Conservation (phyloP, 2,113 vertebrate species). For the Dolichotis patagonum region DNA sequence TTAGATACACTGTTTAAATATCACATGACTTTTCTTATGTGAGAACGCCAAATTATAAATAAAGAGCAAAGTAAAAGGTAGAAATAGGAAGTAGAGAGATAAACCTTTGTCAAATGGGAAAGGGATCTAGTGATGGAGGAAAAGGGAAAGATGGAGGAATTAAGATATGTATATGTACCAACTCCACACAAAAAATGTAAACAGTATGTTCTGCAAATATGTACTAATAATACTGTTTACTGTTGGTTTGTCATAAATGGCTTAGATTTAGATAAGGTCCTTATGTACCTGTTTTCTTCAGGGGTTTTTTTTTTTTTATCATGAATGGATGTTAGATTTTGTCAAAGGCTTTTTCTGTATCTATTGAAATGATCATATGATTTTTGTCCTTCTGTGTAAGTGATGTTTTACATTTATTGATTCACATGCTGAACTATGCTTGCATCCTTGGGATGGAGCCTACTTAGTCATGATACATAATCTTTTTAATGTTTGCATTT, state of each 20-base stretch:
- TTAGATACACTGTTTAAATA: not conserved
- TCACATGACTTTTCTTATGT: not conserved
- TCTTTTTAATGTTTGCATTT: not conserved
- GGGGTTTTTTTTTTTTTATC: not conserved
- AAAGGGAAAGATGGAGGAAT: not conserved
- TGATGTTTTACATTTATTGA: not conserved
- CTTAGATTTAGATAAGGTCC: not conserved
- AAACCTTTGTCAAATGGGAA: not conserved
- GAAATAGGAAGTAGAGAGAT: not conserved
- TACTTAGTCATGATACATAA: not conserved
- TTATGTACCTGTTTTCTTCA: not conserved
- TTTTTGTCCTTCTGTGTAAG: not conserved
- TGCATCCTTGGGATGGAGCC: not conserved
- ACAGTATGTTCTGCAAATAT: not conserved
- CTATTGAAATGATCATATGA: not conserved
- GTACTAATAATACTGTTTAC: not conserved
- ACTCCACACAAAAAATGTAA: not conserved
- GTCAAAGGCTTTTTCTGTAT: not conserved
- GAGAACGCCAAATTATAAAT: not conserved
- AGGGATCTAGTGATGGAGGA: not conserved
- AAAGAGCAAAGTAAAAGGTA: not conserved
- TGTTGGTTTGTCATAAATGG: not conserved
- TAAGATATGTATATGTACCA: not conserved
- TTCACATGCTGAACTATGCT: not conserved
- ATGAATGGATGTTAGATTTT: not conserved